These are phyloP conservation scores for Polyploca ridens DNA, from an alignment of 2,888 invertebrate species.

Conservation along the genomic window DNA sequence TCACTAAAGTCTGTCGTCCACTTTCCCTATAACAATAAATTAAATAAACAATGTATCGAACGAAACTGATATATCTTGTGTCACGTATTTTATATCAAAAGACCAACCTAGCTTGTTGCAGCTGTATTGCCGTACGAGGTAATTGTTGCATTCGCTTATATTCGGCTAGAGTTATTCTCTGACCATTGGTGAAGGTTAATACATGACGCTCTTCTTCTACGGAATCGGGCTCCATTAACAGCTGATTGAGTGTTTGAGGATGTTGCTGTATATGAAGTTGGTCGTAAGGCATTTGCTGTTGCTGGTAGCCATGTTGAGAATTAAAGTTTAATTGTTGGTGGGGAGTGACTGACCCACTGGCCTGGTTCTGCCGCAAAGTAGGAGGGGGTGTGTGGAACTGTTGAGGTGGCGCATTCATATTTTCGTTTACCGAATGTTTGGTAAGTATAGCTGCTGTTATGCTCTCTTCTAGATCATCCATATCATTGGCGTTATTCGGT, in stretches of 20 bases:
- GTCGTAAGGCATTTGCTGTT: conserved; percentile 57
- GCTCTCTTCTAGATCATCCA: conserved; percentile 82
- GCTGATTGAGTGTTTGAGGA: conserved; percentile 58
- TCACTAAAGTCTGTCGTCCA: conserved; percentile 73
- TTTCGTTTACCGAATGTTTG: conserved; percentile 65
- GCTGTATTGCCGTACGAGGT: conserved; percentile 60
- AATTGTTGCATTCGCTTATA: conserved; percentile 71
- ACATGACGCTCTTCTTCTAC: conserved; percentile 73
- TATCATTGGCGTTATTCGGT: conserved; percentile 76
- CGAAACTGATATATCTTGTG: background rate
- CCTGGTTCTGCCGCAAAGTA: conserved; percentile 49
- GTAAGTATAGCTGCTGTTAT: conserved; percentile 80
- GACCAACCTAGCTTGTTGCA: conserved; percentile 56
- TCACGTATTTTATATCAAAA: conserved; percentile 12
- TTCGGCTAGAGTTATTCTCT: conserved; percentile 75
- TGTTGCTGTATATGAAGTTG: conserved; percentile 59
- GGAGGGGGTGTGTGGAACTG: conserved; percentile 65
- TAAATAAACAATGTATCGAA: background rate
- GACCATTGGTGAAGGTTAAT: conserved; percentile 70
- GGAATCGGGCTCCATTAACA: conserved; percentile 67
- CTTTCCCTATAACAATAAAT: conserved; percentile 58
- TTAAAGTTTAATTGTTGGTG: conserved; percentile 59
- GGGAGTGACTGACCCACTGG: conserved; percentile 32
- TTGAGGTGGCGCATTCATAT: conserved; percentile 48
- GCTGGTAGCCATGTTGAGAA: conserved; percentile 60